A percentile compares a stretch with the other conserved stretches of the same genome.
Conservation (phyloP, 2,888 invertebrate species). For the Zele albiditarsus region DNA sequence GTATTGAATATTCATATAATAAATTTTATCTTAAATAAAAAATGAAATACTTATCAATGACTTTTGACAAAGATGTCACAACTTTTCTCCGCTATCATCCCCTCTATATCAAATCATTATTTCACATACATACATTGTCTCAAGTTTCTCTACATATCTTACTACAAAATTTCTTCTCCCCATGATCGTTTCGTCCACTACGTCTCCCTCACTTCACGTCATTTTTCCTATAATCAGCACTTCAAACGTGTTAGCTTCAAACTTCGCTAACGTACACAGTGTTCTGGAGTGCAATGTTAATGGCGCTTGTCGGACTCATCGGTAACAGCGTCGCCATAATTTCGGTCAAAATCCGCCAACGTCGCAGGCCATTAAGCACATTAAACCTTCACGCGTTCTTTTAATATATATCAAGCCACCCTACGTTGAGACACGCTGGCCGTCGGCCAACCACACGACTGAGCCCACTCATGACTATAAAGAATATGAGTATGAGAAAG, state of each 20-base stretch:
- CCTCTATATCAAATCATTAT: too few species aligned
- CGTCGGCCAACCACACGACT: slow-evolving; percentile 48
- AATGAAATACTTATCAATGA: neutral
- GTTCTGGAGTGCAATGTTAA: slow-evolving; percentile 49
- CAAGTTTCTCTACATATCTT: neutral
- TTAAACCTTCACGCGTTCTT: slow-evolving; percentile 52
- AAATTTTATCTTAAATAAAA: neutral
- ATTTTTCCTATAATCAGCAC: neutral
- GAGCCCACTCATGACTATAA: slow-evolving; percentile 27
- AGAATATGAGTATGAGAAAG: slow-evolving; percentile 7
- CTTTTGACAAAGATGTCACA: neutral
- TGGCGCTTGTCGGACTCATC: slow-evolving; percentile 53
- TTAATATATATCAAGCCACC: slow-evolving; percentile 36
- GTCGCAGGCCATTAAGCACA: slow-evolving; percentile 64
- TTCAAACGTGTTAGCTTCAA: neutral
- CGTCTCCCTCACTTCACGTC: too few species aligned
- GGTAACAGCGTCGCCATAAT: slow-evolving; percentile 58
- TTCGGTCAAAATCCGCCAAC: slow-evolving; percentile 66
- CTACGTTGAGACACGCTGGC: slow-evolving; percentile 46
- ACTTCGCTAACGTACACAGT: neutral
- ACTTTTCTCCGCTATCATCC: neutral
- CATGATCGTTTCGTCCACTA: too few species aligned
- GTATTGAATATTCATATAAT: neutral
- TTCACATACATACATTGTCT: neutral
- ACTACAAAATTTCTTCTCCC: too few species aligned